A percentile compares a stretch with the other conserved stretches of the same genome.
Conservation (phyloP, 2,888 invertebrate species). For the Drosophila aldrichi region DNA sequence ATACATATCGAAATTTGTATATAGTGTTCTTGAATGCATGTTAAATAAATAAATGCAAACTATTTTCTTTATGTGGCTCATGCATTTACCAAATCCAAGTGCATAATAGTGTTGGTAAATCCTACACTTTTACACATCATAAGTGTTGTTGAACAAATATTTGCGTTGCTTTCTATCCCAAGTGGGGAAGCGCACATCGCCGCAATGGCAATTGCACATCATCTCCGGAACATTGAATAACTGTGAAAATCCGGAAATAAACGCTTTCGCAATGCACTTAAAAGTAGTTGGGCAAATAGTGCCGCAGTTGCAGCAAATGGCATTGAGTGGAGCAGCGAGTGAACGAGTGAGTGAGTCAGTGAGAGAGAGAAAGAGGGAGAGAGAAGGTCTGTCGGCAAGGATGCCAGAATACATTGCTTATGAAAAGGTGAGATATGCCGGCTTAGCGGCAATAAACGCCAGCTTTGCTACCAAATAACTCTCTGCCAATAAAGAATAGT, state of each 20-base stretch:
- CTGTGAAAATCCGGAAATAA: conserved; percentile 71
- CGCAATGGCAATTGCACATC: conserved; percentile 19
- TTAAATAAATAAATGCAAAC: conserved; percentile 23
- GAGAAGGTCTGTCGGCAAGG: conserved; percentile 5
- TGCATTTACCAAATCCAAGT: neutral
- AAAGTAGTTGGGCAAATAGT: conserved; percentile 69
- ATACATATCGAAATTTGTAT: neutral
- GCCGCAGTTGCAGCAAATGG: conserved; percentile 30
- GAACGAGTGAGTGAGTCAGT: conserved; percentile 1
- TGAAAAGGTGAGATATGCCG: conserved; percentile 23
- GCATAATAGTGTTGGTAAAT: conserved; percentile 15
- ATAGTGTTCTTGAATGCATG: conserved; percentile 3
- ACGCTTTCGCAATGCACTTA: conserved; percentile 65
- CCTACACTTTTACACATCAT: conserved; percentile 9
- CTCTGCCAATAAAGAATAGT: conserved; percentile 39
- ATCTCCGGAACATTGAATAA: conserved; percentile 46
- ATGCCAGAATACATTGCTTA: conserved; percentile 1
- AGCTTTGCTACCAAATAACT: conserved; percentile 44
- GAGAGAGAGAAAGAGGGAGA: neutral
- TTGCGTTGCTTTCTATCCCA: conserved; percentile 34
- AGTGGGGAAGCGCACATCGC: conserved; percentile 12
- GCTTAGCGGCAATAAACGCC: conserved; percentile 56
- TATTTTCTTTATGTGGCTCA: neutral
- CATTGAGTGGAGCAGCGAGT: conserved; percentile 20
- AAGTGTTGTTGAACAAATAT: conserved; percentile 33